Base-by-base conservation (phyloP, 2,797 vertebrate genomes). In the Craterocephalus amniculus region DNA sequence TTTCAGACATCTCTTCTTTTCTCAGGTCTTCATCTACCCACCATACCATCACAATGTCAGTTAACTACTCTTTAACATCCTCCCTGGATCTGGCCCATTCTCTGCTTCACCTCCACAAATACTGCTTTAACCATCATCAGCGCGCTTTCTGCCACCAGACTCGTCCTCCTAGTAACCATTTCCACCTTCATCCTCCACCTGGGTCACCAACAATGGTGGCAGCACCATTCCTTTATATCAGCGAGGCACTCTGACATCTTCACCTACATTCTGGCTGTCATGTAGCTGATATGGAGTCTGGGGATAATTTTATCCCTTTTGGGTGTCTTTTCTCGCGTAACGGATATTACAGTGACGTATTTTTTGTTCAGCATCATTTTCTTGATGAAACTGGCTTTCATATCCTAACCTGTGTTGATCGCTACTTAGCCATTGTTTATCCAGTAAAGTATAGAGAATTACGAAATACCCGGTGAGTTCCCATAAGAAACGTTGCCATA, bases 351-450 rank as follows among this genome's bases (percentile, higher is more conserved):
- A 0, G 22, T 0, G 1, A 65, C 45, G 1, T 0, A 0, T 7
- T 40, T 1, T 9, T 0, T 70, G 3, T 2, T 0, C 2, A 2
- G 0, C 0, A 5, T 43, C 1, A 2, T 27, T 24, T 57, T 43
- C 0, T 0, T 24, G 64, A 63, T n/a, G 60, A 75, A 22, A 20
- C 0, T 1, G 14, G 34, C 11, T 68, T 81, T 31, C 79, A 80
- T 27, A 0, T 72, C 27, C 55, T 86, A 9, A 79, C 76, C 40
- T 79, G 68, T 48, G 7, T 79, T 22, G 81, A 86, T 9, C 65
- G 71, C 2, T 82, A 80, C 57, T 52, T 86, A 63, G 84, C 84
- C 1, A 73, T 81, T 0, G 74, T 79, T 59, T 52, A 78, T n/a
- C 81, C 81, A 6, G 13, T 75, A 34, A 31, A 38, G 36, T 83